phyloP scores from a whole-genome alignment of 1,140 invertebrate genomes.

The Galleria mellonella region DNA sequence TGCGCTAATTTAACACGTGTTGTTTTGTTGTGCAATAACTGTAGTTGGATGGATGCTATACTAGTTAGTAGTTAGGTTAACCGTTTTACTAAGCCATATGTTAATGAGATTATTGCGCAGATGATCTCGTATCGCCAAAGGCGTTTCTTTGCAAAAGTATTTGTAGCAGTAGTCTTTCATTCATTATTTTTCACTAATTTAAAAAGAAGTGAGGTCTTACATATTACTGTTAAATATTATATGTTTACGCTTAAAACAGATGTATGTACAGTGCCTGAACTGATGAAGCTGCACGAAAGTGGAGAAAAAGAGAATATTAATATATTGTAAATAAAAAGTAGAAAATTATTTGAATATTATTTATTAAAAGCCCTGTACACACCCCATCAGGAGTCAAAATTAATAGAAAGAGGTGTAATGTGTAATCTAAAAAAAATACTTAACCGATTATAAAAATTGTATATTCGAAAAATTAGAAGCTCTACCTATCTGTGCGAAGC shows the following conservation, averaged over 20 bases:
- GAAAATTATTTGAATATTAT: constrained; percentile 25
- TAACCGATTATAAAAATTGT: too few relatives aligned
- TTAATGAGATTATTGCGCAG: constrained; percentile 39
- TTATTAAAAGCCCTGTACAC: constrained; percentile 5
- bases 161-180: constrained; percentile 15
- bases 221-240: constrained; percentile 20
- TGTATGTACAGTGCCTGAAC: constrained; percentile 54
- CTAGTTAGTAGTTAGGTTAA: constrained; percentile 22
- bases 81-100: constrained; percentile 31
- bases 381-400: not conserved
- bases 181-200: constrained; percentile 12
- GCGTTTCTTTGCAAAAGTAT: constrained; percentile 30
- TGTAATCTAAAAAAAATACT: too few relatives aligned
- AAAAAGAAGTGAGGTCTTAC: constrained; percentile 33
- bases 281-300: constrained; percentile 37
- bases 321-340: constrained; percentile 71
- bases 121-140: constrained; percentile 44
- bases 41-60: constrained; percentile 18
- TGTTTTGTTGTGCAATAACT: constrained; percentile 29
- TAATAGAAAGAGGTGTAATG: not conserved
- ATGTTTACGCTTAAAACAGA: constrained; percentile 42
- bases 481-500: too few relatives aligned
- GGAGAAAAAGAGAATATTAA: constrained; percentile 62
- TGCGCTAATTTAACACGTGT: constrained; percentile 19
- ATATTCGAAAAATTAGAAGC: too few relatives aligned